Percentiles rank a stretch among this genome's conserved stretches.
Conservation (phyloP, 2,113 vertebrate genomes). For the Daubentonia madagascariensis region DNA sequence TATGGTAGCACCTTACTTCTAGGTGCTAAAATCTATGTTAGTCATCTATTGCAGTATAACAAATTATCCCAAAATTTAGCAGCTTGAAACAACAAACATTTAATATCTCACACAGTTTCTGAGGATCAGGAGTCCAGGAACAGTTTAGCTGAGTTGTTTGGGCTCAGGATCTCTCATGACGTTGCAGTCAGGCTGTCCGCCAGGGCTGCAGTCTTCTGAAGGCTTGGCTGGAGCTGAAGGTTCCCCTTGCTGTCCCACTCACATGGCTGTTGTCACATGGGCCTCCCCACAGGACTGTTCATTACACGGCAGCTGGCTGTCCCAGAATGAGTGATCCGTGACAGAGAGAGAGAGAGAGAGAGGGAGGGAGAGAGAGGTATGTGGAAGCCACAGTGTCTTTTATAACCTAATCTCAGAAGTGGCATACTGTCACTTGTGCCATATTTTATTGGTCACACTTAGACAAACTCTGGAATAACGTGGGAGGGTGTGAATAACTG, state of each 20-base stretch:
- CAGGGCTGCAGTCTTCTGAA: not conserved
- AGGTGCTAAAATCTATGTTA: not conserved
- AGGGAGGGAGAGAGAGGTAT: not conserved
- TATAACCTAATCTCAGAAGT: not conserved
- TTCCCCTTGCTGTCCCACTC: not conserved
- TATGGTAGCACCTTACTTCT: not conserved
- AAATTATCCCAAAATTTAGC: not conserved
- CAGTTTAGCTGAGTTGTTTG: not conserved
- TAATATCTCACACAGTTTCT: not conserved
- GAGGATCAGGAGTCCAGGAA: not conserved
- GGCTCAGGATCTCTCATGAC: not conserved
- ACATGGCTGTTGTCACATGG: not conserved
- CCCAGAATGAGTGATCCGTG: not conserved
- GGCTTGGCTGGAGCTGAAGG: not conserved
- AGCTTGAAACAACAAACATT: not conserved
- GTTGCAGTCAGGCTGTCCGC: not conserved
- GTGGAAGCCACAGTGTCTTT: not conserved
- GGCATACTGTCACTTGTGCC: not conserved
- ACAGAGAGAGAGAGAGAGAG: not conserved
- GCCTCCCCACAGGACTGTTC: not conserved
- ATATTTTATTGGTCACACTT: not conserved
- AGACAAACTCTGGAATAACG: not conserved
- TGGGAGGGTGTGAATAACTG: not conserved
- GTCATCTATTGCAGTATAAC: not conserved
- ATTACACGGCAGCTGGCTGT: not conserved